Evolutionary conservation across 2,888 invertebrate species (phyloP).

Genomic region (Rhamphomyia laevipes): DNA sequence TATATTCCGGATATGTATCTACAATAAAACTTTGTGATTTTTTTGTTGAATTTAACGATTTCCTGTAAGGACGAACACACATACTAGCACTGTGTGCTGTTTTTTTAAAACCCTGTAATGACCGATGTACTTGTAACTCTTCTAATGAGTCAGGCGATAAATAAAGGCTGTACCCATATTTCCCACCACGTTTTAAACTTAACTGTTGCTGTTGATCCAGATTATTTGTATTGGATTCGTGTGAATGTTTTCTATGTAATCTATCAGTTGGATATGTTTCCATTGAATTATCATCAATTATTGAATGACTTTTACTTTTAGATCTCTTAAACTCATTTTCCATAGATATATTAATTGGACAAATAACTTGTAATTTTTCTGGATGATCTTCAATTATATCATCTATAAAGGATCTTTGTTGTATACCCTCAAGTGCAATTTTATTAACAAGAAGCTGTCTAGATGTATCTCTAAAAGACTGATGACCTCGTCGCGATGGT

Average conservation of each 20-base stretch:
- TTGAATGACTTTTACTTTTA: slow-evolving; percentile 35
- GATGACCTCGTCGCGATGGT: slow-evolving; percentile 36
- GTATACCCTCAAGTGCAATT: slow-evolving; percentile 28
- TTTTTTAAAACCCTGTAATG: slow-evolving; percentile 28
- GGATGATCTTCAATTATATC: slow-evolving; percentile 31
- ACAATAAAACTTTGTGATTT: slow-evolving; percentile 39
- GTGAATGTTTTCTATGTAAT: slow-evolving; percentile 14
- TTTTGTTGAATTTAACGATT: slow-evolving; percentile 34
- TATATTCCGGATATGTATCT: slow-evolving; percentile 34
- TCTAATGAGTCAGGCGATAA: slow-evolving; percentile 36
- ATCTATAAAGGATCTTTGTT: slow-evolving; percentile 37
- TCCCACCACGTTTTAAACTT: slow-evolving; percentile 35
- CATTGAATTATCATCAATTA: slow-evolving; percentile 26
- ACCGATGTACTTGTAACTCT: slow-evolving; percentile 32
- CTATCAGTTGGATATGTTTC: slow-evolving; percentile 1
- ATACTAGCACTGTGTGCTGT: slow-evolving; percentile 37
- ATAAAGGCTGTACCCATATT: slow-evolving; percentile 35
- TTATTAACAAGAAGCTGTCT: background rate
- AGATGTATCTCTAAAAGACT: slow-evolving; percentile 34
- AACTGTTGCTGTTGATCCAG: slow-evolving; percentile 28
- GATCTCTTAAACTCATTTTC: slow-evolving; percentile 29
- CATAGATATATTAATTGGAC: slow-evolving; percentile 30
- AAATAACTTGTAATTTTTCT: slow-evolving; percentile 22
- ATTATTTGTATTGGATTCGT: slow-evolving; percentile 23
- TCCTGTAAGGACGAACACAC: slow-evolving; percentile 34